Conservation (phyloP, 2,888 invertebrate species). For the Polylopha cassiicola region DNA sequence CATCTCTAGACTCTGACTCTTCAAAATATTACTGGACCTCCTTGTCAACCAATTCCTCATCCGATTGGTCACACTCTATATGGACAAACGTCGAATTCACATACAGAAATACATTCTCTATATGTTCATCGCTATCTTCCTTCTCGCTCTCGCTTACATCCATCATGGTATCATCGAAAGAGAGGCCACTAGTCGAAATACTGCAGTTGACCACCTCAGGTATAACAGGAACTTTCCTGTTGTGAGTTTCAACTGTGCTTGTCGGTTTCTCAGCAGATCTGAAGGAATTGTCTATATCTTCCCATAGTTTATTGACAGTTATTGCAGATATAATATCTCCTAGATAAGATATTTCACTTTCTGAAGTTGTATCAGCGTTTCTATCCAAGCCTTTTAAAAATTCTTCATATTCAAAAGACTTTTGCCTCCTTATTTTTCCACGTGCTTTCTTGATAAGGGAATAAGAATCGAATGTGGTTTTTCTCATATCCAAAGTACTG, state of each 20-base stretch:
- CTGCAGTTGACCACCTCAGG: conserved; percentile 56
- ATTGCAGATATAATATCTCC: conserved; percentile 56
- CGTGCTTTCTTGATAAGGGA: conserved; percentile 53
- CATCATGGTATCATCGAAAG: conserved; percentile 54
- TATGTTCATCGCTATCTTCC: conserved; percentile 49
- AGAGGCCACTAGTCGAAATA: conserved; percentile 49
- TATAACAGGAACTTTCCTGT: conserved; percentile 40
- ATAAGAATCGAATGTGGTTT: conserved; percentile 60
- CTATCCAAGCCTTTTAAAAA: conserved; percentile 47
- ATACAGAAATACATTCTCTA: conserved; percentile 62
- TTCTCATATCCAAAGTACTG: conserved; percentile 51
- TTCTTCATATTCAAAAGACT: conserved; percentile 53
- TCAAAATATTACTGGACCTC: too few species aligned
- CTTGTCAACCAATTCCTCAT: too few species aligned
- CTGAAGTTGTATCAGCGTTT: conserved; percentile 30
- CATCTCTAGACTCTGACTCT: too few species aligned
- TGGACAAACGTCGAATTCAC: conserved; percentile 44
- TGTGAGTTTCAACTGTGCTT: conserved; percentile 42
- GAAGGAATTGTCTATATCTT: conserved; percentile 58
- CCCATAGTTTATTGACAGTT: conserved; percentile 61
- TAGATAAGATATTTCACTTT: conserved; percentile 50
- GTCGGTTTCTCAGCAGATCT: conserved; percentile 59
- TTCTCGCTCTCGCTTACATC: conserved; percentile 33
- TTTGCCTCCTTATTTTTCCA: conserved; percentile 44
- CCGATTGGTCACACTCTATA: conserved; percentile 31